Percentiles rank a stretch among this genome's conserved stretches.
Evolutionary conservation across 2,888 invertebrate species (phyloP).

Genomic region (Morpho helenor): DNA sequence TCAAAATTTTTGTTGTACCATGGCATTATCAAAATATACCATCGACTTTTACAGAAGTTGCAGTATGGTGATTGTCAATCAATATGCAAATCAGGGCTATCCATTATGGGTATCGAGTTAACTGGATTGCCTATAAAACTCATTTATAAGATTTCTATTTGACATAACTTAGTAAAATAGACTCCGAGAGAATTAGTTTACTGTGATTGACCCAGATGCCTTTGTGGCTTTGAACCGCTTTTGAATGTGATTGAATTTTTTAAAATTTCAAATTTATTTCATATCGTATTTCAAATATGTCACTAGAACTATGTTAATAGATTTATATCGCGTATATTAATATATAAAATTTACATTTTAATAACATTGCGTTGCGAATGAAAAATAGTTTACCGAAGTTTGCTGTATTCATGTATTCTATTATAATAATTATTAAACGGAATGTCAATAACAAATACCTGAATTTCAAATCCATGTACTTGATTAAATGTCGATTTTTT

Average conservation of each 20-base stretch:
- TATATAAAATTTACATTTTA: no score
- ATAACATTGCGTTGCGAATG: neutral
- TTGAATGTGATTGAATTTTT: no score
- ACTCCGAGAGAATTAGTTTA: neutral
- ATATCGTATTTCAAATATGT: no score
- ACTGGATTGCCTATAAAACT: conserved; percentile 6
- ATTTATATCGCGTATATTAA: no score
- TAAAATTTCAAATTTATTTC: no score
- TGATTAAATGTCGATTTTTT: no score
- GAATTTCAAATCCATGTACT: no score
- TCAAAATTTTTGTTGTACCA: neutral
- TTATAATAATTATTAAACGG: no score
- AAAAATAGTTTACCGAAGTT: no score
- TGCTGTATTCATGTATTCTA: no score
- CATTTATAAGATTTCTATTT: conserved; percentile 2
- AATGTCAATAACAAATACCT: no score
- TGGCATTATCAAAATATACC: conserved; percentile 3
- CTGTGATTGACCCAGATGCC: neutral
- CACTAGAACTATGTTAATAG: no score
- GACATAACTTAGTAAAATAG: conserved; percentile 3
- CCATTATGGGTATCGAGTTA: conserved; percentile 8
- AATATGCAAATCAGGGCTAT: conserved; percentile 8
- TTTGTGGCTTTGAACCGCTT: neutral
- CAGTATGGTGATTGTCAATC: conserved; percentile 4
- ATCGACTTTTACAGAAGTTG: conserved; percentile 2